Conservation (phyloP, 2,888 invertebrate species). For the Asteroscopus sphinx region DNA sequence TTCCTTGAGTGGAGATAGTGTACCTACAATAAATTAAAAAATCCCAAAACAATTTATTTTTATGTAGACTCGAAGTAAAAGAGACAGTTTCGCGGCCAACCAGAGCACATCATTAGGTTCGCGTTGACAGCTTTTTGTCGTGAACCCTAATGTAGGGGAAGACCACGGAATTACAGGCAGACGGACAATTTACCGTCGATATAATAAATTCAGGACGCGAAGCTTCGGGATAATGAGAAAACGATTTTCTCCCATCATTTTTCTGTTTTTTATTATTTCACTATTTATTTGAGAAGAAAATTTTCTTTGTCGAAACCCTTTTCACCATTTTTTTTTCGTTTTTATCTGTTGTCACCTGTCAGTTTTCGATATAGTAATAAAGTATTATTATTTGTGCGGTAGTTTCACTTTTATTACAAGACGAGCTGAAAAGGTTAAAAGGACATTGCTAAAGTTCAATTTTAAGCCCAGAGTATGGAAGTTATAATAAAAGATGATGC, state of each 20-base stretch:
- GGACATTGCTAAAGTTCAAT: no score
- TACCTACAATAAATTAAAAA: neutral
- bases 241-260: constrained; percentile 52
- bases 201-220: constrained; percentile 58
- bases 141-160: constrained; percentile 36
- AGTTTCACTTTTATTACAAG: neutral
- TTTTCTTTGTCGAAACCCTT: constrained; percentile 27
- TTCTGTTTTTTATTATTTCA: constrained; percentile 32
- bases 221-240: constrained; percentile 54
- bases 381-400: constrained; percentile 4
- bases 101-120: constrained; percentile 29
- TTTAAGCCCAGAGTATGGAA: no score
- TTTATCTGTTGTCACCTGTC: constrained; percentile 13
- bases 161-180: constrained; percentile 47
- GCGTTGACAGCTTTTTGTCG: constrained; percentile 33
- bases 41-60: constrained; percentile 6
- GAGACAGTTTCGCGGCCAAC: constrained; percentile 11
- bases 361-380: constrained; percentile 8
- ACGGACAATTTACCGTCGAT: constrained; percentile 55
- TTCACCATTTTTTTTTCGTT: constrained; percentile 4
- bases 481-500: no score
- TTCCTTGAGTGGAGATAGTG: neutral
- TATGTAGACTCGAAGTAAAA: constrained; percentile 13
- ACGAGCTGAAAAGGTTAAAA: neutral
- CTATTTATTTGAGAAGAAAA: constrained; percentile 26